Base-by-base conservation (phyloP, 2,888 invertebrate genomes). In the Onchidella celtica region DNA sequence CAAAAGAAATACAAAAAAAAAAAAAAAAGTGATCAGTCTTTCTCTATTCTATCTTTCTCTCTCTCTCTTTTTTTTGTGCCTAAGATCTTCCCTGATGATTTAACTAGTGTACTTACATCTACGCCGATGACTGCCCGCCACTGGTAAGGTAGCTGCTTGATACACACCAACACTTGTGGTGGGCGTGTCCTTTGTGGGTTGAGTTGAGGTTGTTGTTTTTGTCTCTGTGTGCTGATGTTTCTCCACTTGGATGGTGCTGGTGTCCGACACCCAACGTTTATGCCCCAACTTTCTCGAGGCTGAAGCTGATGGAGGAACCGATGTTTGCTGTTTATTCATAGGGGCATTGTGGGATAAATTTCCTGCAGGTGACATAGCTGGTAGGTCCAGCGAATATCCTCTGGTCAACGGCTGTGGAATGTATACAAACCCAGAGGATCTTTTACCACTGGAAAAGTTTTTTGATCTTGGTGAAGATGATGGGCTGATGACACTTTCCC, bases 231-330 rank as follows among this genome's bases (percentile, higher is more conserved):
- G n/a, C n/a, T n/a, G n/a, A n/a, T n/a, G n/a, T n/a, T n/a, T n/a
- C 36, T 74, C 74, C n/a, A 63, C 36, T 24, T 47, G 74, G 38
- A 74, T 73, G 36, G 70, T 65, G 21, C 57, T 74, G 1, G 81
- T 81, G 55, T 81, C 81, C 24, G 81, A 81, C 14, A 76, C 81
- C 81, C 75, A 81, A n/a, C 81, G 75, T 32, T 81, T 81, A 59
- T 81, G 81, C 17, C 81, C 81, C 21, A 69, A 17, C 38, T 69
- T 81, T 21, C 68, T 73, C 2, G 36, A 21, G 27, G 40, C 34
- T 34, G 77, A 2, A 2, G 68, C 27, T 61, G 59, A 36, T 9
- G 73, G 59, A n/a, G 73, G 61, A 34, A 6, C 59, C 2, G 40
- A 29, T 63, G 40, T 17, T 14, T 38, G 17, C 1, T 32, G 65